phyloP scores from a whole-genome alignment of 1,140 invertebrate species.

The Lucilia cuprina region DNA sequence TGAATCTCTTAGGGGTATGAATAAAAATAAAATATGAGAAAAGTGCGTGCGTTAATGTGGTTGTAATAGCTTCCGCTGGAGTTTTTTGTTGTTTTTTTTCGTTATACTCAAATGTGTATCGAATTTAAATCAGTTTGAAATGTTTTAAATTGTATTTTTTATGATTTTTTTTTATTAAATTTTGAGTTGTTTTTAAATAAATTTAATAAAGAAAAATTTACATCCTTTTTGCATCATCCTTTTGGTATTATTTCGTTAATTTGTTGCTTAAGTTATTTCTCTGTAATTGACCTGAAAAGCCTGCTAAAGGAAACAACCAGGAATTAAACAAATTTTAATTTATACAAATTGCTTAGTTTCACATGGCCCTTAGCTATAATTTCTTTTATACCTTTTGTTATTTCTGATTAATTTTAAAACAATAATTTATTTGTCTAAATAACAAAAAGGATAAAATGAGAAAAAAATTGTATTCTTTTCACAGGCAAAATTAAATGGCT shows the following conservation, averaged over 20 bases:
- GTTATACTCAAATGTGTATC: not conserved
- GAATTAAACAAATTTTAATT: not conserved
- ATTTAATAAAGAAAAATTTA: too few relatives aligned
- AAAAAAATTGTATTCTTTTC: not conserved
- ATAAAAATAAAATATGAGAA: not conserved
- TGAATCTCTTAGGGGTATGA: not conserved
- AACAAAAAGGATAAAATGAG: not conserved
- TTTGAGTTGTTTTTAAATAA: too few relatives aligned
- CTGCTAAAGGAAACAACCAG: not conserved
- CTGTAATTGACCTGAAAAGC: not conserved
- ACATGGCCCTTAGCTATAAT: not conserved
- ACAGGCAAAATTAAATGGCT: not conserved
- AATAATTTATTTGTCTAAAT: constrained; percentile 34
- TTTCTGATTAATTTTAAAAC: constrained; percentile 25
- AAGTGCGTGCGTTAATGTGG: not conserved
- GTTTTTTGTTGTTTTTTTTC: not conserved
- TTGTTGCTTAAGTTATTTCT: not conserved
- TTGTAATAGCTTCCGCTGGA: not conserved
- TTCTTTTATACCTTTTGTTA: constrained; percentile 5
- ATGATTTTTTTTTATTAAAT: too few relatives aligned
- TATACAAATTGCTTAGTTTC: not conserved
- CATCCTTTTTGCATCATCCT: too few relatives aligned
- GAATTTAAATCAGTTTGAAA: not conserved
- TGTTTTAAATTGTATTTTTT: too few relatives aligned
- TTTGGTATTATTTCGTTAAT: too few relatives aligned